Conservation (phyloP, 2,888 invertebrate species). For the Hirtodrosophila trivittata region DNA sequence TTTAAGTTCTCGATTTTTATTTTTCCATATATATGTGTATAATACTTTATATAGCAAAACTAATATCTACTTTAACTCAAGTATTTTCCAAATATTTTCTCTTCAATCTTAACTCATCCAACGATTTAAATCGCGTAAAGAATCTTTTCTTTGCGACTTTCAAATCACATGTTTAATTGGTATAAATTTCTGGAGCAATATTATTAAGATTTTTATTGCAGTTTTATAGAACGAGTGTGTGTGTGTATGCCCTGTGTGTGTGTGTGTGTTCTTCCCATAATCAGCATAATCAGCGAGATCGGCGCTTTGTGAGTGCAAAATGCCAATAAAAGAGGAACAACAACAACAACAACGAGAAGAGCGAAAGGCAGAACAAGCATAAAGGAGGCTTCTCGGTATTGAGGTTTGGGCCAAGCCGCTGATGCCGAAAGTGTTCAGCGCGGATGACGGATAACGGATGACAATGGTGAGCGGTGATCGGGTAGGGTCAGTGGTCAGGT, state of each 20-base stretch:
- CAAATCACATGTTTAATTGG: too few species aligned
- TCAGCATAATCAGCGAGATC: slow-evolving; percentile 77
- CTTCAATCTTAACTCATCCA: too few species aligned
- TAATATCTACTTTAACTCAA: too few species aligned
- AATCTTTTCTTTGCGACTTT: too few species aligned
- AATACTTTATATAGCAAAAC: too few species aligned
- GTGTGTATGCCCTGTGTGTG: background rate
- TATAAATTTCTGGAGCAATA: background rate
- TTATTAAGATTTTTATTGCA: background rate
- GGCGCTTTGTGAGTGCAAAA: slow-evolving; percentile 75
- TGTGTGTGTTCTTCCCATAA: slow-evolving; percentile 58
- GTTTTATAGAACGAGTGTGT: background rate
- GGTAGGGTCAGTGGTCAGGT: slow-evolving; percentile 16
- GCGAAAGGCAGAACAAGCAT: background rate
- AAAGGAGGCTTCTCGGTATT: slow-evolving; percentile 59
- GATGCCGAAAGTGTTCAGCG: slow-evolving; percentile 67
- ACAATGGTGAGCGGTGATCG: slow-evolving; percentile 41
- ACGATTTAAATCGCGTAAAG: too few species aligned
- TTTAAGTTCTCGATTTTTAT: too few species aligned
- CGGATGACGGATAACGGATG: slow-evolving; percentile 14
- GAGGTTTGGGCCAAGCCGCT: slow-evolving; percentile 34
- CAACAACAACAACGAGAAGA: slow-evolving; percentile 18
- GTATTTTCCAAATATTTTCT: too few species aligned
- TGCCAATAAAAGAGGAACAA: slow-evolving; percentile 64
- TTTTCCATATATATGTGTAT: too few species aligned